These are phyloP conservation scores for Synodontis membranacea DNA, from an alignment of 2,113 vertebrate species.

Conservation along the genomic window DNA sequence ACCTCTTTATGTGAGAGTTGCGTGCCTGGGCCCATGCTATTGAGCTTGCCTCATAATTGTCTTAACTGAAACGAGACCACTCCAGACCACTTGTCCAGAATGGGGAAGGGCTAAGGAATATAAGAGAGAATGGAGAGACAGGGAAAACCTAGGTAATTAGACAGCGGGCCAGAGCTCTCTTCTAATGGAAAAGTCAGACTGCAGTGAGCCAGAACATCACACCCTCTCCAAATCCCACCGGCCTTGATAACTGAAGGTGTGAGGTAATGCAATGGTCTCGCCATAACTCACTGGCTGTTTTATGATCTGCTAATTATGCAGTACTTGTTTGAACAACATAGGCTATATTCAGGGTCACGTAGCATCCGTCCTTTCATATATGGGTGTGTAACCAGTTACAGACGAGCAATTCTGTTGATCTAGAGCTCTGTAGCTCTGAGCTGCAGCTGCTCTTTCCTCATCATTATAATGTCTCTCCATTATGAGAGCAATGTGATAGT, in stretches of 20 bases:
- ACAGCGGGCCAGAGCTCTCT: neutral
- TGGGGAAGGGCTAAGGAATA: conserved; percentile 52
- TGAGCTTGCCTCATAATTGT: conserved; percentile 65
- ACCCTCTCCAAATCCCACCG: conserved; percentile 17
- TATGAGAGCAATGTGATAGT: conserved; percentile 22
- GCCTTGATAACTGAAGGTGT: conserved; percentile 12
- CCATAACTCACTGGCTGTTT: conserved; percentile 6
- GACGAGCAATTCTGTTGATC: conserved; percentile 2
- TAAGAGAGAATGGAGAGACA: conserved; percentile 55
- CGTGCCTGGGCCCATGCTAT: conserved; percentile 57
- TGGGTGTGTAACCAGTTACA: neutral
- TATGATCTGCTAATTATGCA: conserved; percentile 17
- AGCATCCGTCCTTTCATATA: neutral
- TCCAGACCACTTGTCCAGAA: conserved; percentile 60
- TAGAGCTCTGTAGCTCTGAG: conserved; percentile 8
- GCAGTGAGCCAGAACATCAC: conserved; percentile 22
- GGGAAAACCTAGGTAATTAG: conserved; percentile 23
- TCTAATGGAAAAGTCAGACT: neutral
- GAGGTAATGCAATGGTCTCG: conserved; percentile 17
- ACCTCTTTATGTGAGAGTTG: conserved; percentile 51
- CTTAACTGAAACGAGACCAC: conserved; percentile 60
- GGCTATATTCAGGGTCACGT: neutral
- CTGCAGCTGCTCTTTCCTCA: conserved; percentile 12
- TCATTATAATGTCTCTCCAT: conserved; percentile 33
- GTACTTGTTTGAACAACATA: conserved; percentile 12